Base-by-base conservation (phyloP, 1,140 invertebrate genomes). In the Drosophila sturtevanti region DNA sequence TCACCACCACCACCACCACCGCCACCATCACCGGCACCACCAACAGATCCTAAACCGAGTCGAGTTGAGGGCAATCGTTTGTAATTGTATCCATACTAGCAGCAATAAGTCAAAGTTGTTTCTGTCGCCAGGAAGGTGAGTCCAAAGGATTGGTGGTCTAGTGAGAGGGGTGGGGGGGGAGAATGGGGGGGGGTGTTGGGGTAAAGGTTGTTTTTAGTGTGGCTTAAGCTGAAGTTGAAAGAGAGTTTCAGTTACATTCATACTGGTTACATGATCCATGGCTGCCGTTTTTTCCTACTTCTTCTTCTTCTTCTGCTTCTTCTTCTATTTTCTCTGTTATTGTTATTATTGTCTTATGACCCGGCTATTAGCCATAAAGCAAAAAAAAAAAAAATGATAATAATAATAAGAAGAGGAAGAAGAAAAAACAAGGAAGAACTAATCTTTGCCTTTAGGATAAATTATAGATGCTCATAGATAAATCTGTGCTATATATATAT, bases 1-100 rank as follows among this genome's bases (percentile, higher is more conserved):
- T 3, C 22, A 66, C 48, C 44, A 41, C 62, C 38, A 62, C 12
- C 55, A 11, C 9, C 31, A 12, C 0, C 31, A 12, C 21, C 34
- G 6, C 37, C 37, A 4, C 7, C 12, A 22, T 5, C n/a, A 12
- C 54, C 54, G 31, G 7, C 12, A 22, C 11, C n/a, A 12, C 54
- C 54, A 48, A 31, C 4, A 31, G 27, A 31, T 31, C 27, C 27
- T 31, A 5, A 37, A 5, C 18, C 58, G n/a, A n/a, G 58, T 37
- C 51, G 44, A 48, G 54, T 61, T 51, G 59, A 38, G 65, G 63
- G 73, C 73, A 77, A 86, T 81, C 84, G 81, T 64, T 87, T 76
- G 82, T 87, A 87, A 87, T 87, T 89, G 84, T 89, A 87, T 87
- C 84, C 89, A 85, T 84, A 72, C 79, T 71, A 89, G 78, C 71